These are phyloP conservation scores for Apoda limacodes DNA, from an alignment of 2,888 invertebrate genomes.

Conservation along the genomic window DNA sequence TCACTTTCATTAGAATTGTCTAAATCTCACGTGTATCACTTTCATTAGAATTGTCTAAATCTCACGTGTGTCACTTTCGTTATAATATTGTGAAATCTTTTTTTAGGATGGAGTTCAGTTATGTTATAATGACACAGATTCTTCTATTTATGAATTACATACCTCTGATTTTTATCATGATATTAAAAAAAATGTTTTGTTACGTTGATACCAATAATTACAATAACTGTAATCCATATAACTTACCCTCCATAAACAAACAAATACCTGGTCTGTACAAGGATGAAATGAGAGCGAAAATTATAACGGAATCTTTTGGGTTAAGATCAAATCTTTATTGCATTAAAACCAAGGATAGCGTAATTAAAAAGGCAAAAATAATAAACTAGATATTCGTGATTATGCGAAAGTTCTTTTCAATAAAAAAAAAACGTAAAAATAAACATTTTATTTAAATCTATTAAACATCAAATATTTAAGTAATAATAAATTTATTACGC, in stretches of 20 bases:
- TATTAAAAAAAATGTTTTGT: constrained; percentile 17
- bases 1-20: too few relatives aligned
- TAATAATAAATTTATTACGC: too few relatives aligned
- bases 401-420: too few relatives aligned
- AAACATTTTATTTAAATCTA: too few relatives aligned
- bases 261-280: constrained; percentile 25
- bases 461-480: too few relatives aligned
- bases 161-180: constrained; percentile 21
- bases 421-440: too few relatives aligned
- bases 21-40: too few relatives aligned
- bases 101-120: constrained; percentile 12
- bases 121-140: constrained; percentile 23
- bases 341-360: constrained; percentile 16
- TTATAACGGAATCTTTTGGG: constrained; percentile 23
- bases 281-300: constrained; percentile 23
- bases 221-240: constrained; percentile 21
- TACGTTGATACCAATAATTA: constrained; percentile 26
- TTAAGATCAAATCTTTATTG: constrained; percentile 26
- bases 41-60: too few relatives aligned
- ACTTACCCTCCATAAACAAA: constrained; percentile 24
- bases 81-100: constrained; percentile 17
- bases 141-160: constrained; percentile 21
- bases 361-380: constrained; percentile 19
- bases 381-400: too few relatives aligned
- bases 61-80: constrained; percentile 20